Conservation (phyloP, 2,797 vertebrate species). For the Uromys caudimaculatus region DNA sequence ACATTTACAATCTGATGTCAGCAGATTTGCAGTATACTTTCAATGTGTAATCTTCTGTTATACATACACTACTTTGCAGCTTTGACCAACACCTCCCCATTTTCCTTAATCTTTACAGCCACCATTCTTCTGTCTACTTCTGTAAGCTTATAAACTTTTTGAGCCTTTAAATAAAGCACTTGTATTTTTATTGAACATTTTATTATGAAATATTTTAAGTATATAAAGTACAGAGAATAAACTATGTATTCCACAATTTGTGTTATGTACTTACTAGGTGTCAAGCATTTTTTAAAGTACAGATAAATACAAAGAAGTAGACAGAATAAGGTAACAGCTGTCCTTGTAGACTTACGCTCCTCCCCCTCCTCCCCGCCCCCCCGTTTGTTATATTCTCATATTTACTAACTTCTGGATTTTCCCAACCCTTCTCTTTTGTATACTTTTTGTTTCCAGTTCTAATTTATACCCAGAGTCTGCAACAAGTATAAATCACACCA, state of each 20-base stretch:
- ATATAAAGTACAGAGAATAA: background rate
- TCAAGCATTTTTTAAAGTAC: background rate
- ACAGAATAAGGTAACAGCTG: background rate
- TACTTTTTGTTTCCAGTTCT: background rate
- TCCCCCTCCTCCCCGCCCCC: background rate
- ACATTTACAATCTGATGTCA: background rate
- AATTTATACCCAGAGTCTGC: constrained; percentile 22
- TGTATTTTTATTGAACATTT: background rate
- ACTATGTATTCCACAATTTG: background rate
- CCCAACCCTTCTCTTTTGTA: background rate
- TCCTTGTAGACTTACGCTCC: background rate
- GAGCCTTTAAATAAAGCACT: background rate
- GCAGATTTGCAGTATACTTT: background rate
- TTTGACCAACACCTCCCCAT: background rate
- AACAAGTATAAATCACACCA: background rate
- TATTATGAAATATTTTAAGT: background rate
- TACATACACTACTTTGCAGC: background rate
- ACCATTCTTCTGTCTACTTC: background rate
- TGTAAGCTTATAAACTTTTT: background rate
- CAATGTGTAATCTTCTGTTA: background rate
- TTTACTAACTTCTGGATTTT: background rate
- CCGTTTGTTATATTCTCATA: background rate
- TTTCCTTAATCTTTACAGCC: background rate
- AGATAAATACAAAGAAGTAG: background rate
- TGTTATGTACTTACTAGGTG: background rate